Base-by-base conservation (phyloP, 2,797 vertebrate species). In the Falco concolor region DNA sequence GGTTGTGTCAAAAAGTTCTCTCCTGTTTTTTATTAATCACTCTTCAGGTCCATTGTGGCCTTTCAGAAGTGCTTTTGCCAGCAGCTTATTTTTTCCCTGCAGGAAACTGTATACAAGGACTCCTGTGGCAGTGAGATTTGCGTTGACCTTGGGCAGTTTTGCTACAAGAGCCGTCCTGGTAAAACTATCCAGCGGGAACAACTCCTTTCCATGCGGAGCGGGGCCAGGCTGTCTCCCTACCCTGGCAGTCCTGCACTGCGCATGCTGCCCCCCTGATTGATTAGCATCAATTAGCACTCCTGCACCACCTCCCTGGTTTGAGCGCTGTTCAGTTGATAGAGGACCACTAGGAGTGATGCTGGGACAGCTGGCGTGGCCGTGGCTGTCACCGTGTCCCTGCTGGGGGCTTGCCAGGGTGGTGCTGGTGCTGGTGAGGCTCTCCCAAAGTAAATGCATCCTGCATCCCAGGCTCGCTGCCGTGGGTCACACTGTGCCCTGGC, bases 161-260 rank as follows among this genome's bases (percentile, higher is more conserved):
- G 90, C 96, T 95, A 49, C 59, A 44, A 21, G 91, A 76, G 49
- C 53, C 2, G 8, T 60, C 47, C 77, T 2, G 45, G 54, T 63
- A 23, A 84, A 88, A 74, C 73, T 24, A 2, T 57, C 60, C 72
- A 15, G 78, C 5, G 76, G 88, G 91, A 95, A 50, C 4, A 0
- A 12, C 42, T 70, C n/a, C 75, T 73, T 24, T 22, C 65, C 24
- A 0, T 4, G 45, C 0, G 0, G 25, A 52, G 20, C 27, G 0
- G 49, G 53, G 30, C 44, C 2, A 2, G 44, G 56, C 24, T 0
- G 0, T 1, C 8, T n/a, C 25, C 79, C 34, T 64, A n/a, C 13
- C 70, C 21, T 0, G 0, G 18, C 6, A 2, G n/a, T 53, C 50
- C 28, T 0, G 0, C 6, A 4, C 42, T 3, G 52, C 7, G 3